Base-by-base conservation (phyloP, 2,797 vertebrate genomes). In the Oryzias dopingdopingensis region DNA sequence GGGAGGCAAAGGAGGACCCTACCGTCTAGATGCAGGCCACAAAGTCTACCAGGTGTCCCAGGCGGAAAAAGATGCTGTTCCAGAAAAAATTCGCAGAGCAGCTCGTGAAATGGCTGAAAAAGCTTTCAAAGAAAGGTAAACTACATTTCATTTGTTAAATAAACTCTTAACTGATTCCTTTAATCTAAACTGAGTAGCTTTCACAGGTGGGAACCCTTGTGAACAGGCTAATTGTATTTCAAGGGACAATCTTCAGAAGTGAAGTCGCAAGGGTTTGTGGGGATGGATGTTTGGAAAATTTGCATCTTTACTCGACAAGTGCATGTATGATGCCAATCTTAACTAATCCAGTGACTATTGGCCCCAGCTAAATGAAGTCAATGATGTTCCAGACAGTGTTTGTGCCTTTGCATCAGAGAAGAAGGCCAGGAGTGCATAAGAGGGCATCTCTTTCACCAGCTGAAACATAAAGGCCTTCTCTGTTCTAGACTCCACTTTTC, bases 1-100 rank as follows among this genome's bases (percentile, higher is more conserved):
- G 2, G 97, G 97, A 4, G 97, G 97, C 17, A 97, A 93, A 86
- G 97, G 97, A 3, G 97, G 97, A 0, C 97, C 97, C 0, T 99
- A 99, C 53, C 92, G 97, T 1, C 89, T 99, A 72, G 96, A 99
- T 4, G 92, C 94, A 0, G 95, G 96, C 22, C 97, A 99, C 78
- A 90, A 80, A 2, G 96, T 99, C 47, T 87, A 94, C 86, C 97
- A 99, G 80, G 79, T 99, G 4, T 96, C 96, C 37, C 92, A 98
- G 70, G 93, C 82, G 0, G 97, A 99, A 87, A 99, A 98, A 79
- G 95, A 98, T 5, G 93, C 94, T 0, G 92, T 99, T 52, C 97
- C 97, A 0, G 96, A 98, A n/a, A 93, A 97, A 22, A 89, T 99
- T 52, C 95, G 92, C 71, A 93, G 79, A 71, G 97, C 97, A 0